phyloP scores from a whole-genome alignment of 2,113 vertebrate genomes.

The Menidia beryllina region DNA sequence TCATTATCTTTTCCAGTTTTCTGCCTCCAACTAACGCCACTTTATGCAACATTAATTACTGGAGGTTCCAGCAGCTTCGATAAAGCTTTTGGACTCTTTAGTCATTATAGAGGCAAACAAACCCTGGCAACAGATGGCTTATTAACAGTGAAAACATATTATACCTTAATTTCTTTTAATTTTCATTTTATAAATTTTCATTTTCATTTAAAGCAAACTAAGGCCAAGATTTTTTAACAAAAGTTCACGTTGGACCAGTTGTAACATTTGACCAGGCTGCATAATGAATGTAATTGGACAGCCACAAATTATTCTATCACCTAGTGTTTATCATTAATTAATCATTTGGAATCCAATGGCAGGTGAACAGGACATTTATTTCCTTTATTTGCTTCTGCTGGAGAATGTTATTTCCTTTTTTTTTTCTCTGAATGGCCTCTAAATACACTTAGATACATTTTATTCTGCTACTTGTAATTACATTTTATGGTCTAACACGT shows the following conservation, averaged over 20 bases:
- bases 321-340: background rate
- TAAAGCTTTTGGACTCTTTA: background rate
- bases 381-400: too few species aligned
- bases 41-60: background rate
- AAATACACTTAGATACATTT: background rate
- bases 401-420: background rate
- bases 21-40: background rate
- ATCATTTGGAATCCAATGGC: too few species aligned
- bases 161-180: background rate
- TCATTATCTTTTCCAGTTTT: conserved; percentile 2
- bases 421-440: background rate
- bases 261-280: background rate
- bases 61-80: background rate
- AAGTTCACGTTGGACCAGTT: background rate
- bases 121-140: background rate
- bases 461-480: background rate
- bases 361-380: too few species aligned
- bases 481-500: background rate
- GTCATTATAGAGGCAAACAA: background rate
- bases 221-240: background rate
- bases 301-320: background rate
- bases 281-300: background rate
- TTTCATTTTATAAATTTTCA: background rate
- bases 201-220: background rate
- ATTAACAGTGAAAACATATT: background rate